Percentiles rank a stretch among this genome's conserved stretches.
Conservation (phyloP, 2,113 vertebrate species). For the Apteryx owenii region DNA sequence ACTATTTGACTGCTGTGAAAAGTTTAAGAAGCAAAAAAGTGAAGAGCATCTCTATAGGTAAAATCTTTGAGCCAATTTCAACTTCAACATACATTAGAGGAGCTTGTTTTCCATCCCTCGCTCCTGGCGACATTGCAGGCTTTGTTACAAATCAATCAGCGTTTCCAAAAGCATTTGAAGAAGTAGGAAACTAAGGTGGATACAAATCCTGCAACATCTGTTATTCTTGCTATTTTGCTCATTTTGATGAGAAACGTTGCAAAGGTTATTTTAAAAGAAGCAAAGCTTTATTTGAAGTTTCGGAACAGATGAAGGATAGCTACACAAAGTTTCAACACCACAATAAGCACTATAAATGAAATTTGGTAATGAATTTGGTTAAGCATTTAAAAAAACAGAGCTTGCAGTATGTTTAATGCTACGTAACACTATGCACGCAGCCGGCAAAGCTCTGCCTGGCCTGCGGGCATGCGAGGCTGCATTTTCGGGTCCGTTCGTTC, state of each 20-base stretch:
- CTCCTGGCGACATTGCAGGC: slow-evolving; percentile 57
- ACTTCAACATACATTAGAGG: neutral
- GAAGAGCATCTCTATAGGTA: slow-evolving; percentile 35
- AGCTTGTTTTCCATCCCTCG: slow-evolving; percentile 29
- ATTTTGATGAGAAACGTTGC: slow-evolving; percentile 18
- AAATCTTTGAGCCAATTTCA: slow-evolving; percentile 52
- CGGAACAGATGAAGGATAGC: neutral
- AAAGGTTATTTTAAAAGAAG: slow-evolving; percentile 44
- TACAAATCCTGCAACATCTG: slow-evolving; percentile 20
- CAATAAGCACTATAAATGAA: neutral
- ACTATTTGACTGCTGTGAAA: neutral
- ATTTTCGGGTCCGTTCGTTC: neutral
- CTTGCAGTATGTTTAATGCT: neutral
- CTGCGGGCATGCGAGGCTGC: neutral
- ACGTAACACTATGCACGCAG: no score
- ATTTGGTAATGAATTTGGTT: slow-evolving; percentile 6
- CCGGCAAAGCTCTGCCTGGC: neutral
- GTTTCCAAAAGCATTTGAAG: slow-evolving; percentile 54
- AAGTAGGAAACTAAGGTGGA: neutral
- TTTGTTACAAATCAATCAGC: slow-evolving; percentile 63
- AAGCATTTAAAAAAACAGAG: neutral
- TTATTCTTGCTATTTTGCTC: slow-evolving; percentile 9
- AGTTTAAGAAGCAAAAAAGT: neutral
- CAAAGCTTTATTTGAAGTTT: slow-evolving; percentile 12
- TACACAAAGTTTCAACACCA: neutral